Evolutionary conservation across 2,797 vertebrate genomes (phyloP).

Genomic region (Platyrinchus mystaceus): DNA sequence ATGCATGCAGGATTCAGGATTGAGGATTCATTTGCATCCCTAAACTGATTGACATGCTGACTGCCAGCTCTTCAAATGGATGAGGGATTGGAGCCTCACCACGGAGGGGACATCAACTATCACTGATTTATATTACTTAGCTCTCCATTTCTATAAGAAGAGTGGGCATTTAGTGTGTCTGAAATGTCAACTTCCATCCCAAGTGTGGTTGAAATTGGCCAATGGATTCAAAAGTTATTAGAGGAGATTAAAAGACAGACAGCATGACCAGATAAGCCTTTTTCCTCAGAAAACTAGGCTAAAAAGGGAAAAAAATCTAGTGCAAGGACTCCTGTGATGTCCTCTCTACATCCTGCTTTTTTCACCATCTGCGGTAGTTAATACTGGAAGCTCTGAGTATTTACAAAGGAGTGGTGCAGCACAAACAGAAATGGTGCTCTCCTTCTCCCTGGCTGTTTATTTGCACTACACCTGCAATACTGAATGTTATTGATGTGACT

Average conservation of each 20-base stretch:
- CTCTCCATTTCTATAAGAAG: not conserved
- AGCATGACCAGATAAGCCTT: slow-evolving; percentile 60
- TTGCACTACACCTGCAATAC: not conserved
- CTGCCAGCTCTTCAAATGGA: not conserved
- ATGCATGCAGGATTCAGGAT: not conserved
- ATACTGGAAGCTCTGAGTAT: not conserved
- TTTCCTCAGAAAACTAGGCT: slow-evolving; percentile 55
- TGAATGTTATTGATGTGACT: not conserved
- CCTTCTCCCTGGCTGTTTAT: not conserved
- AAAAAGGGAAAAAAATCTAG: slow-evolving; percentile 7
- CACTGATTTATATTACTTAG: not conserved
- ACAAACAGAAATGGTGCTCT: not conserved
- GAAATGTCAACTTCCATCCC: not conserved
- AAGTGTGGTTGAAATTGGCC: slow-evolving; percentile 55
- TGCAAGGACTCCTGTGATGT: slow-evolving; percentile 9
- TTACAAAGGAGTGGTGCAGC: not conserved
- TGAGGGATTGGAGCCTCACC: not conserved
- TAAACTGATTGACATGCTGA: not conserved
- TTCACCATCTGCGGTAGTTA: not conserved
- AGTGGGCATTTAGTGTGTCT: not conserved
- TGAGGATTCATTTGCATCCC: not conserved
- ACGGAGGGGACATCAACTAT: not conserved
- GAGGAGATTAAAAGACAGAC: slow-evolving; percentile 54
- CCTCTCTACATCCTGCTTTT: not conserved
- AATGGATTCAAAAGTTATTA: slow-evolving; percentile 55